These are phyloP conservation scores for Acanthurus lineatus DNA, from an alignment of 2,797 vertebrate species.

Conservation along the genomic window DNA sequence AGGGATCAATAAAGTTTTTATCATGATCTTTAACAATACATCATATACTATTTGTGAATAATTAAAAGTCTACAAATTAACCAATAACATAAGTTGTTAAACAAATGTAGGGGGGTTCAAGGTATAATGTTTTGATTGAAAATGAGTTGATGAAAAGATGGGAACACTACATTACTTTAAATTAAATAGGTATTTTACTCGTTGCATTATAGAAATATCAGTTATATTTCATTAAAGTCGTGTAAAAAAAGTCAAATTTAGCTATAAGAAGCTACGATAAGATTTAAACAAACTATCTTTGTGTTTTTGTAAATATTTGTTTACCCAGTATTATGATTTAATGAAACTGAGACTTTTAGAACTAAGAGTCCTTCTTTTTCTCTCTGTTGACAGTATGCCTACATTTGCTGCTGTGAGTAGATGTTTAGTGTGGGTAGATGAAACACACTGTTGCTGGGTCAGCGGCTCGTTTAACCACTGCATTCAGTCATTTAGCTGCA, in stretches of 20 bases:
- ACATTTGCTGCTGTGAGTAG: conserved; percentile 54
- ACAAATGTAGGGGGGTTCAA: too few relatives aligned
- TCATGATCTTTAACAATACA: not conserved
- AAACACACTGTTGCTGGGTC: conserved; percentile 66
- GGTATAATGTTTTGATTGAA: not conserved
- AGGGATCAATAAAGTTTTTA: not conserved
- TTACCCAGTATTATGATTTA: not conserved
- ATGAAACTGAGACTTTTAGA: not conserved
- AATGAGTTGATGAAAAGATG: not conserved
- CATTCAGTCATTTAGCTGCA: conserved; percentile 56
- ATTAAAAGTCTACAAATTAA: not conserved
- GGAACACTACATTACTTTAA: not conserved
- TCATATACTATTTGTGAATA: too few relatives aligned
- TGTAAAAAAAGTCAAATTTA: not conserved
- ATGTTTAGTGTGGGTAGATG: conserved; percentile 58
- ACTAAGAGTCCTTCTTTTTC: not conserved
- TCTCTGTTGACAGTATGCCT: conserved; percentile 25
- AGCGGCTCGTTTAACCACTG: conserved; percentile 60
- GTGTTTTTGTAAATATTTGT: not conserved
- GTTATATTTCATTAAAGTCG: not conserved
- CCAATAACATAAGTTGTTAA: not conserved
- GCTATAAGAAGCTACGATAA: not conserved
- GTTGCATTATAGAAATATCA: not conserved
- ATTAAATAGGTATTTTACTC: too few relatives aligned
- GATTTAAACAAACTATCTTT: too few relatives aligned